Percentiles rank a stretch among this genome's conserved stretches.
These are phyloP conservation scores for Argya squamiceps DNA, from an alignment of 2,797 vertebrate genomes.

Conservation along the genomic window DNA sequence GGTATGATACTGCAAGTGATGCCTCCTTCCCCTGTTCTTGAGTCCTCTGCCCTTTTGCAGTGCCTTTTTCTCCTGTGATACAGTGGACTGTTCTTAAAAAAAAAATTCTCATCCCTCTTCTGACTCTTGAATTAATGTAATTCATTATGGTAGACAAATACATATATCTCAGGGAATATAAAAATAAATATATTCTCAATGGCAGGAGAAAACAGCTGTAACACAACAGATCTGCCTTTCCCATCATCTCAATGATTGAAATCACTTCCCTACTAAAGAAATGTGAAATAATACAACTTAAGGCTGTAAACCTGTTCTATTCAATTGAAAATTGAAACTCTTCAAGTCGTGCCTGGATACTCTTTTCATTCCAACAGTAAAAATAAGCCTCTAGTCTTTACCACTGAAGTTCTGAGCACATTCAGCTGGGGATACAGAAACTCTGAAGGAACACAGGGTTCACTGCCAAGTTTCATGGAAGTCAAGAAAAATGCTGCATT, in stretches of 20 bases:
- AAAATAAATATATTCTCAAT: not conserved
- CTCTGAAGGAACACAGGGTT: not conserved
- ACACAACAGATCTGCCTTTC: not conserved
- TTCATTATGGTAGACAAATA: not conserved
- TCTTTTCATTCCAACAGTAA: not conserved
- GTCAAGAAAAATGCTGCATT: not conserved
- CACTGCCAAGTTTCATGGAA: not conserved
- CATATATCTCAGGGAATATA: not conserved
- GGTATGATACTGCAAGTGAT: not conserved
- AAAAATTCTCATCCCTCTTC: not conserved
- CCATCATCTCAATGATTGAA: not conserved
- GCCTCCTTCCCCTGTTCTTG: not conserved
- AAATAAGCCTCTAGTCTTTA: not conserved
- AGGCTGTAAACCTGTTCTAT: not conserved
- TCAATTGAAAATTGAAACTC: not conserved
- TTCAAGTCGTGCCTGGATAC: not conserved
- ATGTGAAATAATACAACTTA: not conserved
- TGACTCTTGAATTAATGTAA: not conserved
- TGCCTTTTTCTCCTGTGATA: not conserved
- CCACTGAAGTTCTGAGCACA: not conserved
- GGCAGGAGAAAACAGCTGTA: not conserved
- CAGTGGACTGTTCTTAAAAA: not conserved
- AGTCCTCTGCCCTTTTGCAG: not conserved
- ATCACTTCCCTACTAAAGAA: not conserved
- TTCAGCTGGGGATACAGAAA: not conserved